These are phyloP conservation scores for Scyliorhinus canicula DNA, from an alignment of 2,797 vertebrate genomes.

Conservation along the genomic window DNA sequence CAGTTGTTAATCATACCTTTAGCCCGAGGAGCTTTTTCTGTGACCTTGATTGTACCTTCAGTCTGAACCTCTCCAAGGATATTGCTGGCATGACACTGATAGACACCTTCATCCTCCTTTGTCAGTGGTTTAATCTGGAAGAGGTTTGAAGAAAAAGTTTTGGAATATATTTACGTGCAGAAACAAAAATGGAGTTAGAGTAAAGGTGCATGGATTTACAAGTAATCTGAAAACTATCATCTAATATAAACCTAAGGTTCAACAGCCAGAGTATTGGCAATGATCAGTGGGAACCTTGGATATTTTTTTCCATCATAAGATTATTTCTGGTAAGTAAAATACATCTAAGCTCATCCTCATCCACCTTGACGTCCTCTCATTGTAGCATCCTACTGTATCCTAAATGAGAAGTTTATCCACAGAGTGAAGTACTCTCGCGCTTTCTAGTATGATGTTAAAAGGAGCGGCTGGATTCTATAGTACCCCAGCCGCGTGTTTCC, in stretches of 20 bases:
- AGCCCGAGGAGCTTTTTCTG: conserved; percentile 38
- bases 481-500: too few relatives aligned
- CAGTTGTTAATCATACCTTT: background rate
- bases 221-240: background rate
- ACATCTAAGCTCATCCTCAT: background rate
- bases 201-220: background rate
- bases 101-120: conserved; percentile 56
- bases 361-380: background rate
- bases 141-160: background rate
- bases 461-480: too few relatives aligned
- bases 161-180: background rate
- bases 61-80: conserved; percentile 51
- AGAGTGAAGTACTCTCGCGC: background rate
- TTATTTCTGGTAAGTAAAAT: background rate
- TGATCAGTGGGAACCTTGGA: background rate
- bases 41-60: conserved; percentile 49
- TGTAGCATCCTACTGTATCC: background rate
- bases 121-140: conserved; percentile 55
- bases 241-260: background rate
- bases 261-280: background rate
- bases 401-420: background rate
- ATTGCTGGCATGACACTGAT: conserved; percentile 56
- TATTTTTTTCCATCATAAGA: background rate
- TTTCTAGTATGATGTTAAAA: background rate
- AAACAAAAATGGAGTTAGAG: background rate